Base-by-base conservation (phyloP, 2,888 invertebrate genomes). In the Oligia strigilis region DNA sequence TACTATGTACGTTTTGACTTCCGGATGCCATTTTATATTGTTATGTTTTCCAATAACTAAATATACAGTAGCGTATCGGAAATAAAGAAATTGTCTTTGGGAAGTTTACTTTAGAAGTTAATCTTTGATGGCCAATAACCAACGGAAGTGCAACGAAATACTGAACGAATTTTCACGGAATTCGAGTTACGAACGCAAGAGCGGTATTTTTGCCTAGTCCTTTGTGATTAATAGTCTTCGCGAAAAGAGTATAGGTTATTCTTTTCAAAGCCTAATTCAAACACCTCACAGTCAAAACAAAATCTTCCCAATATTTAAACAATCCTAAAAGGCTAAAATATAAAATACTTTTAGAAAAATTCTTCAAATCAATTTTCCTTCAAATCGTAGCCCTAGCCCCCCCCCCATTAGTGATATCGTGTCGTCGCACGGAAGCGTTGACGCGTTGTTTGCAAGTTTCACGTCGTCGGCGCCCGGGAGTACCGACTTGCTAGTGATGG, bases 371-470 rank as follows among this genome's bases (percentile, higher is more conserved):
- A n/a, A 23, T 52, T 65, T 65, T 29, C 8, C 19, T 65, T 23
- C 4, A 43, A 69, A 0, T 43, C n/a, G 36, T 62, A 67, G 55
- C 46, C 46, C 79, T 62, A 67, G 23, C 46, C 46, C 23, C 13
- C 46, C 46, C 23, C 36, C 72, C 40, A 85, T 71, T 71, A 73
- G 43, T 73, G 77, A 17, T 58, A 70, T 43, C 58, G 64, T 70
- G 62, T 62, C 75, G 29, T 64, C 60, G n/a, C 60, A 64, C 55
- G 70, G 70, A 77, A 70, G 87, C 49, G 72, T 70, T 49, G 78
- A 64, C 75, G 69, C 65, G 67, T 75, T 83, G 83, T 83, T 83
- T 75, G 69, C 65, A 58, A 77, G 75, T 70, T 43, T 29, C 65
- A 23, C n/a, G 36, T 81, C 81, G 62, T 71, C 70, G 72, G 9